A percentile compares a stretch with the other conserved stretches of the same genome.
These are phyloP conservation scores for Caloenas nicobarica DNA, from an alignment of 2,113 vertebrate genomes.

Conservation along the genomic window DNA sequence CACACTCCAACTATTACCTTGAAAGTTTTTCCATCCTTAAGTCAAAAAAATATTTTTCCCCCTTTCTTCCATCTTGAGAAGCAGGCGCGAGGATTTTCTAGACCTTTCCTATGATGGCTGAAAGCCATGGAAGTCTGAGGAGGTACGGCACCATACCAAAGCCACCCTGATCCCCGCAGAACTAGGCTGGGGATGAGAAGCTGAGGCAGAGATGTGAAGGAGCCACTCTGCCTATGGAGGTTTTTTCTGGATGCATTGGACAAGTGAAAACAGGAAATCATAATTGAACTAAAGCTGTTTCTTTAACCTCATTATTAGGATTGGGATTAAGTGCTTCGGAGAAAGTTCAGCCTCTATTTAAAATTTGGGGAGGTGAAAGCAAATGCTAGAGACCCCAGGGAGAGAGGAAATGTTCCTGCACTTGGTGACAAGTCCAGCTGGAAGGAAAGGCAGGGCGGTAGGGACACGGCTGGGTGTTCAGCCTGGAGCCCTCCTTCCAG, in stretches of 20 bases:
- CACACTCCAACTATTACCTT: not conserved
- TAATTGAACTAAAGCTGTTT: slow-evolving; percentile 3
- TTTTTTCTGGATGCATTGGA: not conserved
- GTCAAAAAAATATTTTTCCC: not conserved
- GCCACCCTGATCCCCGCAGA: not conserved
- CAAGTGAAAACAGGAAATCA: not conserved
- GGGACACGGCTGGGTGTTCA: fast-evolving
- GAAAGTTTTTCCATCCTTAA: not conserved
- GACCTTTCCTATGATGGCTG: not conserved
- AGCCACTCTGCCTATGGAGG: not conserved
- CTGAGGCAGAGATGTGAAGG: not conserved
- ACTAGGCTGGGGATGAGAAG: not conserved
- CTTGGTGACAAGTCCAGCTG: not conserved
- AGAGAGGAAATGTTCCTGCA: not conserved
- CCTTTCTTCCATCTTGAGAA: not conserved
- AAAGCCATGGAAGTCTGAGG: not conserved
- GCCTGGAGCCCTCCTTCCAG: not conserved
- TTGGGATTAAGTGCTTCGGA: not conserved
- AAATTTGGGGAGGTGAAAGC: not conserved
- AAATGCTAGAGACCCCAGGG: not conserved
- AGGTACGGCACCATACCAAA: not conserved
- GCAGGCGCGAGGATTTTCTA: not conserved
- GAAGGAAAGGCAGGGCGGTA: not conserved
- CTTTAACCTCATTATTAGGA: slow-evolving; percentile 21
- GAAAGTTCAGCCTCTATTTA: not conserved